A percentile compares a stretch with the other conserved stretches of the same genome.
phyloP scores from a whole-genome alignment of 2,797 vertebrate species.

The Phrynocephalus forsythii region DNA sequence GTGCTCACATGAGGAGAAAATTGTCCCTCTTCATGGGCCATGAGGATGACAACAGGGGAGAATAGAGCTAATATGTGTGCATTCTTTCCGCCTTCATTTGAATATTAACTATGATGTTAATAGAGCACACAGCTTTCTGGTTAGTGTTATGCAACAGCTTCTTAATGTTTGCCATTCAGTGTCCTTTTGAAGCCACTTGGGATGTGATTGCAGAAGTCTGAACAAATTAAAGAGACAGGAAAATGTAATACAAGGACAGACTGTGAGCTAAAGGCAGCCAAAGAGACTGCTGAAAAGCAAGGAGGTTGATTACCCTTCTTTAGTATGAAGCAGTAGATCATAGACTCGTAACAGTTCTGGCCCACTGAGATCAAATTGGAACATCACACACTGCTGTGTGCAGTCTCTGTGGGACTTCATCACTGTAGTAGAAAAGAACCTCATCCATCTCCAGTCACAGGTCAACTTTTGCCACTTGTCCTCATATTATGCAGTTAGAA shows the following conservation, averaged over 20 bases:
- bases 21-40: not conserved
- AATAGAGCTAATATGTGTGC: not conserved
- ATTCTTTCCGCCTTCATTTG: no score
- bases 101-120: not conserved
- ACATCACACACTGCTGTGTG: slow-evolving; percentile 16
- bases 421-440: not conserved
- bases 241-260: not conserved
- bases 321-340: not conserved
- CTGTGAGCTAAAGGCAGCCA: slow-evolving; percentile 13
- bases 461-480: not conserved
- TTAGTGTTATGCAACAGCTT: not conserved
- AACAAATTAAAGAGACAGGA: slow-evolving; percentile 34
- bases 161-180: slow-evolving; percentile 27
- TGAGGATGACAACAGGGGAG: not conserved
- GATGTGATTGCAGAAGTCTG: slow-evolving; percentile 49
- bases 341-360: fast-evolving
- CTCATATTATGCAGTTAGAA: fast-evolving
- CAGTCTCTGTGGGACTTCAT: slow-evolving; percentile 13
- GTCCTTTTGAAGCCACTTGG: slow-evolving; percentile 28
- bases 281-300: slow-evolving; percentile 19
- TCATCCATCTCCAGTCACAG: not conserved
- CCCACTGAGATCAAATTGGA: slow-evolving; percentile 20
- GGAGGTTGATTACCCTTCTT: fast-evolving
- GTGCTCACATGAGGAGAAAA: not conserved
- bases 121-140: not conserved